Base-by-base conservation (phyloP, 30 jellyfish, hydroid and myxozoan genomes). In the Sanderia malayensis region DNA sequence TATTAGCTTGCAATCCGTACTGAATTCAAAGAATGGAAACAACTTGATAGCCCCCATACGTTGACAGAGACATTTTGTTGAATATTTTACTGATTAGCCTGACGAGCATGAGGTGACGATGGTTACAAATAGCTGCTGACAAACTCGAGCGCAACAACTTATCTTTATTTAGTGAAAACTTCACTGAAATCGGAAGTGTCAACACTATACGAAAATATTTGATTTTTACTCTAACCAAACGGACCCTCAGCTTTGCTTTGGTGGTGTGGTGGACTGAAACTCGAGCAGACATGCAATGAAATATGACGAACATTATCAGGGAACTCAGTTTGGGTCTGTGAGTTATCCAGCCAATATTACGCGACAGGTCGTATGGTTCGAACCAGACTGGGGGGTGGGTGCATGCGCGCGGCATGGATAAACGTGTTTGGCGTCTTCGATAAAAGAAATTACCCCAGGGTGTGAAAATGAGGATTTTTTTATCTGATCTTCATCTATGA, bases 181-280 rank as follows among this genome's bases (percentile, higher is more conserved):
- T 78, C 70, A 59, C 29, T 71, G 17, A 78, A 67, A 78, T 65
- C 76, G 58, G 37, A 49, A 57, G 70, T 34, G 89, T 78, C 80
- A 78, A 78, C 89, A 78, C 58, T 26, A 57, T 57, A 78, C 75
- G 69, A 78, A 78, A 78, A 78, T 78, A 78, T 78, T 78, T 78
- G 89, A 78, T 0, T 58, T 78, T 31, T 63, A 32, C 73, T 46
- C 69, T 41, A 41, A 41, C 55, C 55, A 41, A 41, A 41, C n/a
- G n/a, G n/a, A n/a, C n/a, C n/a, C n/a, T n/a, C n/a, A n/a, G n/a
- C n/a, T n/a, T n/a, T n/a, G n/a, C n/a, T n/a, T n/a, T n/a, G n/a
- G n/a, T n/a, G n/a, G n/a, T n/a, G n/a, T n/a, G n/a, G n/a, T n/a
- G n/a, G n/a, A n/a, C n/a, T n/a, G n/a, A n/a, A n/a, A n/a, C n/a